Conservation (phyloP, 2,888 invertebrate genomes). For the Agrotis clavis region DNA sequence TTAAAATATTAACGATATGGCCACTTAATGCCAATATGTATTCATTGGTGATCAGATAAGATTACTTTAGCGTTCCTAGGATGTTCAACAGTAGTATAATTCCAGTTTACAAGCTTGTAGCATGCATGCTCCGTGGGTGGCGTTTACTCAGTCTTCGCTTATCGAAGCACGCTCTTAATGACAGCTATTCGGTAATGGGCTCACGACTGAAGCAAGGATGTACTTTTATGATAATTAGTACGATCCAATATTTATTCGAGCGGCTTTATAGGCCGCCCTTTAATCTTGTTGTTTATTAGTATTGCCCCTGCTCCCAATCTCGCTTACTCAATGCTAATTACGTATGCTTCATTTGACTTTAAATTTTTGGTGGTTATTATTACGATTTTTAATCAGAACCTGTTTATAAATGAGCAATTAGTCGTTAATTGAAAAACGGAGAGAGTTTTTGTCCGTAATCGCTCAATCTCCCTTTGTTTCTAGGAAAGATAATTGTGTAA, state of each 20-base stretch:
- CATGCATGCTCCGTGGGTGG: conserved; percentile 82
- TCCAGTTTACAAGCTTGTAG: conserved; percentile 78
- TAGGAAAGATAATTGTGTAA: conserved; percentile 58
- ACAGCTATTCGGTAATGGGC: conserved; percentile 88
- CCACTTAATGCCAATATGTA: conserved; percentile 79
- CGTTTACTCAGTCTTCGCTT: conserved; percentile 77
- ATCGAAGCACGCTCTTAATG: conserved; percentile 82
- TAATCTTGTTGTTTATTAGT: conserved; percentile 87
- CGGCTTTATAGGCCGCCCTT: conserved; percentile 82
- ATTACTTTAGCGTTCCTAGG: conserved; percentile 75
- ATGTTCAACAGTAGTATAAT: conserved; percentile 78
- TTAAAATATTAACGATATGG: conserved; percentile 75
- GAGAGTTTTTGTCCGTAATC: conserved; percentile 32
- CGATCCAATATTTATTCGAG: conserved; percentile 87
- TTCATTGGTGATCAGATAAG: conserved; percentile 79
- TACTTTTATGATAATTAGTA: conserved; percentile 89
- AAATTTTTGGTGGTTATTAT: conserved; percentile 67
- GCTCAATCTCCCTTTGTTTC: conserved; percentile 50
- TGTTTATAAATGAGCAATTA: conserved; percentile 52
- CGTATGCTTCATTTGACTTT: conserved; percentile 73
- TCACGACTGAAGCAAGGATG: conserved; percentile 81
- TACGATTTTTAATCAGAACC: conserved; percentile 52
- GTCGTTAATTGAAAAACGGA: conserved; percentile 26
- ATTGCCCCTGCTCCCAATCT: conserved; percentile 79
- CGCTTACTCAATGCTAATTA: conserved; percentile 80